Evolutionary conservation across 1,140 invertebrate genomes (phyloP).

Genomic region (Drosophila ohnishii): DNA sequence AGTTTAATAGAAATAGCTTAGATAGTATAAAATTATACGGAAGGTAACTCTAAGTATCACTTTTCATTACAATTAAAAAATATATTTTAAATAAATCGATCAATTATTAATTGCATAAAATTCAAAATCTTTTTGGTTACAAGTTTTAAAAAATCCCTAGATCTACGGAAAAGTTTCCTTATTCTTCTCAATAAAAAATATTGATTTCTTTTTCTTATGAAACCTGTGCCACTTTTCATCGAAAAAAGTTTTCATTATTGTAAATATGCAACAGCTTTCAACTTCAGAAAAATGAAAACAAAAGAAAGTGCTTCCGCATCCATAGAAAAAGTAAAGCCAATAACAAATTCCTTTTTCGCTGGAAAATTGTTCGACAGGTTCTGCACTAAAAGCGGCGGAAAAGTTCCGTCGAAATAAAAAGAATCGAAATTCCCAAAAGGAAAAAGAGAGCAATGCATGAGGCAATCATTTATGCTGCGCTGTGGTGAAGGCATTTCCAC

Average conservation of each 20-base stretch:
- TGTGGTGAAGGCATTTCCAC: conserved; percentile 39
- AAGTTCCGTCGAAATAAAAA: conserved; percentile 33
- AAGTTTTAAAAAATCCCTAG: too few relatives aligned
- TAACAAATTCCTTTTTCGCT: conserved; percentile 58
- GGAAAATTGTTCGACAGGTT: conserved; percentile 45
- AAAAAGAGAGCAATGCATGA: conserved; percentile 7
- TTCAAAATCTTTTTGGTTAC: too few relatives aligned
- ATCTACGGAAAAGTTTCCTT: neutral
- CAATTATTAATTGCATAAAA: neutral
- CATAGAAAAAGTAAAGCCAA: conserved; percentile 33
- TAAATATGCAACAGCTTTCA: conserved; percentile 58
- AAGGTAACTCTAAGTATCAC: neutral
- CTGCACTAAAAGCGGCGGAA: conserved; percentile 16
- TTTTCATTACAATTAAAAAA: too few relatives aligned
- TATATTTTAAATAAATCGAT: too few relatives aligned
- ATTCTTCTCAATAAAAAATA: neutral
- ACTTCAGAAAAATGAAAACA: conserved; percentile 10
- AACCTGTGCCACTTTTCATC: neutral
- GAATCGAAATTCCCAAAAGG: conserved; percentile 11
- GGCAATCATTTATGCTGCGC: conserved; percentile 57
- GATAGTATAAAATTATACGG: too few relatives aligned
- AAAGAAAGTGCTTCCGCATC: conserved; percentile 13
- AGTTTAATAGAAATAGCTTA: neutral
- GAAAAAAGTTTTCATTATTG: conserved; percentile 55
- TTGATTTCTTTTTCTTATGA: neutral